phyloP scores from a whole-genome alignment of 2,888 invertebrate species.

The Bombyx huttoni region DNA sequence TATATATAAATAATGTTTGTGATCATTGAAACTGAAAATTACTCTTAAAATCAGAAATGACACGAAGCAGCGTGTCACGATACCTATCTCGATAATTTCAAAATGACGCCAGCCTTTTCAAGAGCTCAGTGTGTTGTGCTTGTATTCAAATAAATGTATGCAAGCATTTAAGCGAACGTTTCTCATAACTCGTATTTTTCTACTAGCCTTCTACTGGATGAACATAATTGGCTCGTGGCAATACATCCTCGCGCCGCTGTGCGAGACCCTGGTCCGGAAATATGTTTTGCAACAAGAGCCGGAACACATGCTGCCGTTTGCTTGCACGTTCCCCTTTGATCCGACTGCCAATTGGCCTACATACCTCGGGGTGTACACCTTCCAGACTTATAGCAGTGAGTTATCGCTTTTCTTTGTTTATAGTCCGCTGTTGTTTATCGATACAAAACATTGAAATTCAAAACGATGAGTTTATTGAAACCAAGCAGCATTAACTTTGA shows the following conservation, averaged over 20 bases:
- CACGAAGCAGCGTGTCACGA: too few species aligned
- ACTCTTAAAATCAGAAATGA: too few species aligned
- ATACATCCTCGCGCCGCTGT: constrained; percentile 23
- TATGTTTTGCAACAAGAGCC: constrained; percentile 23
- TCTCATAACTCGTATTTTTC: neutral
- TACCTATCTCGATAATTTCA: too few species aligned
- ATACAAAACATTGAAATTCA: too few species aligned
- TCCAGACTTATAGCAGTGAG: constrained; percentile 35
- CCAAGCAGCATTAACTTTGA: too few species aligned
- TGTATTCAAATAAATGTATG: too few species aligned
- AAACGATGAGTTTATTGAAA: too few species aligned
- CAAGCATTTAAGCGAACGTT: too few species aligned
- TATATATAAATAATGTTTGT: too few species aligned
- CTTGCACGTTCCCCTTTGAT: constrained; percentile 32
- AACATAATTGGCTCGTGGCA: constrained; percentile 26
- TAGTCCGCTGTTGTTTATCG: neutral
- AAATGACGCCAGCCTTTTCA: too few species aligned
- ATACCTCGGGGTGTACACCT: constrained; percentile 30
- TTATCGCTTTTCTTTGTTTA: constrained; percentile 2
- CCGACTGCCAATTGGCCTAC: constrained; percentile 23
- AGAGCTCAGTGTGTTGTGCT: too few species aligned
- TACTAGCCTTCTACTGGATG: constrained; percentile 28
- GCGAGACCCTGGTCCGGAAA: constrained; percentile 22
- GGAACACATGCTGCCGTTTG: constrained; percentile 26
- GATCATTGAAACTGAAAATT: too few species aligned